Evolutionary conservation across 1,140 invertebrate genomes (phyloP).

Genomic region (Microplitis mediator): DNA sequence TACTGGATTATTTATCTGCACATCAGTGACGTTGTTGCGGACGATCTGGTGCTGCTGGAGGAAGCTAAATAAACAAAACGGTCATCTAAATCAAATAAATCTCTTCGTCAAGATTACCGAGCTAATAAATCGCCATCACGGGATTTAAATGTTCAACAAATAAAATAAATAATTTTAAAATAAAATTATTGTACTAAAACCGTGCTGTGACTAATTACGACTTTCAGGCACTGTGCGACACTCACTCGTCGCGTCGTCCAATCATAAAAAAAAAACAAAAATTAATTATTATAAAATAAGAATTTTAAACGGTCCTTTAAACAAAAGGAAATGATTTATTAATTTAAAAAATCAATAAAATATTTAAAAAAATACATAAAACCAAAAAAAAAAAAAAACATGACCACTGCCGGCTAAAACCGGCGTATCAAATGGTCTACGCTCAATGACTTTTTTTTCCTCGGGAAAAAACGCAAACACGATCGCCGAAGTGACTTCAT

Average conservation of each 20-base stretch:
- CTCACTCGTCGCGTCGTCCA: constrained; percentile 29
- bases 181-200: constrained; percentile 26
- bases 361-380: constrained; percentile 3
- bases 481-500: constrained; percentile 20
- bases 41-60: constrained; percentile 86
- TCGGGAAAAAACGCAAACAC: constrained; percentile 22
- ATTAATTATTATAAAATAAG: constrained; percentile 3
- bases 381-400: constrained; percentile 18
- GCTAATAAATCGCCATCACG: background rate
- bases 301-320: background rate
- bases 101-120: constrained; percentile 6
- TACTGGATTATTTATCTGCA: constrained; percentile 98
- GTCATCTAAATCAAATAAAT: constrained; percentile 9
- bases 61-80: constrained; percentile 71
- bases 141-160: constrained; percentile 6
- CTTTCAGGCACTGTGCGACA: constrained; percentile 34
- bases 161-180: constrained; percentile 6
- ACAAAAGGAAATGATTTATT: too few relatives aligned
- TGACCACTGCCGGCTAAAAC: constrained; percentile 18
- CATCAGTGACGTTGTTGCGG: constrained; percentile 92
- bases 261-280: constrained; percentile 13
- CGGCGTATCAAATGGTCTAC: constrained; percentile 19
- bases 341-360: constrained; percentile 8
- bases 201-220: constrained; percentile 39
- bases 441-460: constrained; percentile 29